Percentiles rank a stretch among this genome's conserved stretches.
Evolutionary conservation across 2,797 vertebrate species (phyloP).

Genomic region (Champsocephalus esox): DNA sequence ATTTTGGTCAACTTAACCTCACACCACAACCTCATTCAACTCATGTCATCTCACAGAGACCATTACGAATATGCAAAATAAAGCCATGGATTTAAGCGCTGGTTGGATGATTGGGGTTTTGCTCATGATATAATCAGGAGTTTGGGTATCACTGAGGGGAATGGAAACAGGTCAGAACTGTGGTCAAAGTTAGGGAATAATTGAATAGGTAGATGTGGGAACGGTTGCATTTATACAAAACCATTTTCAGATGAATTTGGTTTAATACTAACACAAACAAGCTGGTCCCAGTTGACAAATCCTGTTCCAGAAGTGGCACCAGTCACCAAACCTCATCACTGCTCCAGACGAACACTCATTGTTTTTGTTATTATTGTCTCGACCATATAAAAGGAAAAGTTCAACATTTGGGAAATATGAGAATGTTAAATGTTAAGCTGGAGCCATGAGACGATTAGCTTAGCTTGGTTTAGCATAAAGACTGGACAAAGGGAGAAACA

Average conservation of each 20-base stretch:
- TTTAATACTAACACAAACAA: constrained; percentile 18
- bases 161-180: constrained; percentile 40
- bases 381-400: constrained; percentile 32
- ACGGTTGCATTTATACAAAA: constrained; percentile 18
- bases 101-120: constrained; percentile 59
- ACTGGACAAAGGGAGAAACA: not conserved
- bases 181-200: constrained; percentile 5
- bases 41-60: constrained; percentile 89
- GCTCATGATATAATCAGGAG: constrained; percentile 59
- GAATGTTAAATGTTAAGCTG: not conserved
- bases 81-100: constrained; percentile 82
- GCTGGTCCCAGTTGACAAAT: constrained; percentile 59
- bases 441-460: not conserved
- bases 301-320: constrained; percentile 43
- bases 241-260: constrained; percentile 32
- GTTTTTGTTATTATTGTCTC: constrained; percentile 21
- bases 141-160: constrained; percentile 59
- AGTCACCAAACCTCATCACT: constrained; percentile 10
- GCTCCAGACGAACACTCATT: constrained; percentile 27
- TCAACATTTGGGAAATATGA: constrained; percentile 8
- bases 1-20: constrained; percentile 83
- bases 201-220: constrained; percentile 9
- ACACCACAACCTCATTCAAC: constrained; percentile 73
- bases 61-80: constrained; percentile 84
- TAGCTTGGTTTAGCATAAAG: constrained; percentile 24